Percentiles rank a stretch among this genome's conserved stretches.
Evolutionary conservation across 1,140 invertebrate genomes (phyloP).

Genomic region (Meloidogyne chitwoodi): DNA sequence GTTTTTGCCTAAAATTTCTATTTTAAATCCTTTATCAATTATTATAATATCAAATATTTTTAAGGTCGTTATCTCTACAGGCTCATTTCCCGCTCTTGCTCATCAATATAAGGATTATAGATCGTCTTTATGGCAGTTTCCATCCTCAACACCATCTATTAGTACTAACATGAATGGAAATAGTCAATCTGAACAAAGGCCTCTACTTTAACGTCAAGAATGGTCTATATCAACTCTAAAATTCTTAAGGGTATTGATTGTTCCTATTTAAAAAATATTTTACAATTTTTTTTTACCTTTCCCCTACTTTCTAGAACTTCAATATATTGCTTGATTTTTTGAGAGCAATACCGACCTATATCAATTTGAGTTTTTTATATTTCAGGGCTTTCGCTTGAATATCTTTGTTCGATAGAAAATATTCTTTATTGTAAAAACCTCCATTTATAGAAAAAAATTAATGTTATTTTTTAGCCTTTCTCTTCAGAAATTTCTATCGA

Average conservation of each 20-base stretch:
- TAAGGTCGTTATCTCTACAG: constrained; percentile 34
- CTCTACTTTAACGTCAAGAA: not conserved
- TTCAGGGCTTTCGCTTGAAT: too few species aligned
- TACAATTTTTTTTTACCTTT: not conserved
- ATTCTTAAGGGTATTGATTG: not conserved
- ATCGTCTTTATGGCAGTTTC: constrained; percentile 39
- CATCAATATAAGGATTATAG: constrained; percentile 35
- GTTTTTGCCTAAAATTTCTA: too few species aligned
- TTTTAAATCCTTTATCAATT: too few species aligned
- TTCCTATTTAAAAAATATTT: not conserved
- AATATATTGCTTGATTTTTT: too few species aligned
- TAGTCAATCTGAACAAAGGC: not conserved
- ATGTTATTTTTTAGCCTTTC: too few species aligned
- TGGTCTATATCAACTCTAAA: not conserved
- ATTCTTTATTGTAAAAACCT: too few species aligned
- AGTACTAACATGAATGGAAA: not conserved
- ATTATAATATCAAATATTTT: not conserved
- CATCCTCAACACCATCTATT: not conserved
- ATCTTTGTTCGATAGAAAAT: too few species aligned
- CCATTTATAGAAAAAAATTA: too few species aligned
- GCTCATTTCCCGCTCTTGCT: constrained; percentile 25
- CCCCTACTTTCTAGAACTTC: too few species aligned
- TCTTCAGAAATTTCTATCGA: too few species aligned
- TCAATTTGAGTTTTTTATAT: too few species aligned
- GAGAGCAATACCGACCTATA: too few species aligned